These are phyloP conservation scores for Amphipyra tragopoginis DNA, from an alignment of 2,888 invertebrate species.

Conservation along the genomic window DNA sequence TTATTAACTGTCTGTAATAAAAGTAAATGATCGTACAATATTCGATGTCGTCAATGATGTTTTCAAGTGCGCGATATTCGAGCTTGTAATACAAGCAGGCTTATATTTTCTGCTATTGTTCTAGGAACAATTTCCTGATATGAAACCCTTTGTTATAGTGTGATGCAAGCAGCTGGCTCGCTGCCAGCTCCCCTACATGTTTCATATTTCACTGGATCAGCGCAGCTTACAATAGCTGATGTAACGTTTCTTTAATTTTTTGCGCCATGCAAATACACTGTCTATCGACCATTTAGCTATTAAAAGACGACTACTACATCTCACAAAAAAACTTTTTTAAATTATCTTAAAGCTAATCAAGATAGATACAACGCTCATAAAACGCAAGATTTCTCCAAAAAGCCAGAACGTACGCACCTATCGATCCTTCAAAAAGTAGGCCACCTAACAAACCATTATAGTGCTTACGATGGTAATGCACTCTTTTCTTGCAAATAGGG, in stretches of 20 bases:
- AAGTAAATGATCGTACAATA: constrained; percentile 12
- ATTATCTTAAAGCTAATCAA: constrained; percentile 13
- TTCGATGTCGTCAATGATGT: constrained; percentile 58
- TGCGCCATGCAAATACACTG: constrained; percentile 40
- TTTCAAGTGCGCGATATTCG: constrained; percentile 61
- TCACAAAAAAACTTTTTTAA: constrained; percentile 1
- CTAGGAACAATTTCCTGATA: constrained; percentile 85
- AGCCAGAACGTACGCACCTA: constrained; percentile 15
- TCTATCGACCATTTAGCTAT: constrained; percentile 5
- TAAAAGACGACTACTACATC: not conserved
- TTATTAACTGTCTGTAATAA: not conserved
- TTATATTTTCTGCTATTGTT: constrained; percentile 82
- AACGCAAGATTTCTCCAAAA: constrained; percentile 11
- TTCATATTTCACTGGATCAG: constrained; percentile 87
- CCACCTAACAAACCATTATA: constrained; percentile 52
- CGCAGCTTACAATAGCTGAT: constrained; percentile 78
- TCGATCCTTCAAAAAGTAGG: constrained; percentile 37
- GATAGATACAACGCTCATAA: not conserved
- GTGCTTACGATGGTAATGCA: constrained; percentile 54
- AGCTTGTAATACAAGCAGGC: constrained; percentile 70
- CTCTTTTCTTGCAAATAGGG: constrained; percentile 54
- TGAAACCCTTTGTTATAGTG: constrained; percentile 85
- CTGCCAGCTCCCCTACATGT: constrained; percentile 82
- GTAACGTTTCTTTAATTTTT: constrained; percentile 68
- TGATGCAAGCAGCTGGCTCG: constrained; percentile 84